phyloP scores from a whole-genome alignment of 1,140 invertebrate species.

The Drosophila chauvacae region DNA sequence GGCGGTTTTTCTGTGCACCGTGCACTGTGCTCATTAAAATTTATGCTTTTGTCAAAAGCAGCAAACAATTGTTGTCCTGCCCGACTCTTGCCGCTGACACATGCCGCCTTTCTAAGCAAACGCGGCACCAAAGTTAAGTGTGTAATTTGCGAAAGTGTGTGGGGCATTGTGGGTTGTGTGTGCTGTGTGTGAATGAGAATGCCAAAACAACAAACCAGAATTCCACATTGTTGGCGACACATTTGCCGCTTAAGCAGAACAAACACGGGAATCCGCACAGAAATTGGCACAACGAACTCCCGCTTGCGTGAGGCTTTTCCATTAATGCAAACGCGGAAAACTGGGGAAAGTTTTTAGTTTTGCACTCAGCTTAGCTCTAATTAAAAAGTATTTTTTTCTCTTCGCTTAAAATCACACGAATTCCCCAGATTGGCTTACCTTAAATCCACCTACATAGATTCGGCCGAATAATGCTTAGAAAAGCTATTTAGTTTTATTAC shows the following conservation, averaged over 20 bases:
- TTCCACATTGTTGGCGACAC: conserved; percentile 68
- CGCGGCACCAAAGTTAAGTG: conserved; percentile 62
- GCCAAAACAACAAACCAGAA: conserved; percentile 45
- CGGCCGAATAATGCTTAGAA: not conserved
- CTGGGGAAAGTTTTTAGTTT: conserved; percentile 26
- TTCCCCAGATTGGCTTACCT: not conserved
- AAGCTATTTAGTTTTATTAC: conserved; percentile 44
- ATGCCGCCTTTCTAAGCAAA: conserved; percentile 58
- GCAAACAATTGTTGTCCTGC: conserved; percentile 11
- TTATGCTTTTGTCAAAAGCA: conserved; percentile 53
- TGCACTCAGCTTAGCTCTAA: conserved; percentile 24
- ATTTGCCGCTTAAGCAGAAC: conserved; percentile 51
- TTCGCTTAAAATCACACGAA: not conserved
- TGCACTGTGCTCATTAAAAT: conserved; percentile 73
- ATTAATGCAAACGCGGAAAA: conserved; percentile 49
- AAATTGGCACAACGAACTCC: conserved; percentile 77
- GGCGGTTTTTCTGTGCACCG: conserved; percentile 40
- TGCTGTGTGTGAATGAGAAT: conserved; percentile 31
- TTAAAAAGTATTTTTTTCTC: conserved; percentile 24
- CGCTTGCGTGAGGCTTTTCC: conserved; percentile 39
- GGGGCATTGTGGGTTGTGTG: conserved; percentile 1
- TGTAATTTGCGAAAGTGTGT: conserved; percentile 77
- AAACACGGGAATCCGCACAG: conserved; percentile 40
- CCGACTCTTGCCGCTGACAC: conserved; percentile 62
- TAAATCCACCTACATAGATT: not conserved